Evolutionary conservation across 2,113 vertebrate genomes (phyloP).

Genomic region (Corythaeola cristata): DNA sequence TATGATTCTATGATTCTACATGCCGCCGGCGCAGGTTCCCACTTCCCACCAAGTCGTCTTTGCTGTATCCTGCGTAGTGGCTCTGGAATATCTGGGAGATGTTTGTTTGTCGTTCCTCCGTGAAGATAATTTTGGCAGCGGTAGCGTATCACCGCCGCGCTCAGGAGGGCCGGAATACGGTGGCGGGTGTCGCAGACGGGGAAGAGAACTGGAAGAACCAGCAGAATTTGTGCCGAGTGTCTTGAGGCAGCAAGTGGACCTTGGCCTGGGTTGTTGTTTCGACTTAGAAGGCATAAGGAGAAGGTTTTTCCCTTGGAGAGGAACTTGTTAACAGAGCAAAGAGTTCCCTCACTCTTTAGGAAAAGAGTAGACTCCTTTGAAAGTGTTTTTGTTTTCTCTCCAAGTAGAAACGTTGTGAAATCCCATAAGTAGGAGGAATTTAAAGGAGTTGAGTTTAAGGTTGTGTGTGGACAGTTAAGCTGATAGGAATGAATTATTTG

Average conservation of each 20-base stretch:
- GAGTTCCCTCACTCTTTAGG: not conserved
- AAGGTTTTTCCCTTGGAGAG: not conserved
- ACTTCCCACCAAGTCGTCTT: not conserved
- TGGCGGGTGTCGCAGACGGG: not conserved
- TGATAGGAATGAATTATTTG: not conserved
- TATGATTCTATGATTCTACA: no score
- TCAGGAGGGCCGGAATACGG: not conserved
- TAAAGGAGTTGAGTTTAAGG: not conserved
- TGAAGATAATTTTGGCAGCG: not conserved
- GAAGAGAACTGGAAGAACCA: not conserved
- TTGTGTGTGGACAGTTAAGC: not conserved
- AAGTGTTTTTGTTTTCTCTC: not conserved
- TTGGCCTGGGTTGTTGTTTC: not conserved
- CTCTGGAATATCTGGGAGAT: not conserved
- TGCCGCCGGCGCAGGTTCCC: accelerated
- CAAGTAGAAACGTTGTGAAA: not conserved
- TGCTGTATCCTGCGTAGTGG: not conserved
- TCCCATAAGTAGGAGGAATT: not conserved
- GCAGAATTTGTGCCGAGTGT: not conserved
- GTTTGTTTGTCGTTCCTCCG: not conserved
- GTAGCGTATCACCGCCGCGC: not conserved
- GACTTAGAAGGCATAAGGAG: not conserved
- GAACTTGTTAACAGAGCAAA: not conserved
- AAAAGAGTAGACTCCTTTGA: not conserved
- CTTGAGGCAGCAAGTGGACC: not conserved